Conservation (phyloP, 2,113 vertebrate species). For the Cyprinodon tularosa region DNA sequence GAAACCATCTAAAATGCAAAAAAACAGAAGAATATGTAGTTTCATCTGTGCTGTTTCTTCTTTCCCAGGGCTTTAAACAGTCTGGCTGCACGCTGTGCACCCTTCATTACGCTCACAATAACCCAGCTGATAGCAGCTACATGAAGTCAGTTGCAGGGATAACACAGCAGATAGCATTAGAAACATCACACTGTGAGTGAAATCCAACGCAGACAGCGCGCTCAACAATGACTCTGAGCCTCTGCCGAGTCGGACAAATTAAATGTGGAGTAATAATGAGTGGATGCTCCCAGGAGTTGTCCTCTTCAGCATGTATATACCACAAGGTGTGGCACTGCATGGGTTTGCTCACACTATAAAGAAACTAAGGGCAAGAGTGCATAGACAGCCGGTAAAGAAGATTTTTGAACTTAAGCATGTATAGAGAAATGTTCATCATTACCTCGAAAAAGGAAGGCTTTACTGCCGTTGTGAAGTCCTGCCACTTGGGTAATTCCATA, state of each 20-base stretch:
- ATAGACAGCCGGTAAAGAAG: conserved; percentile 26
- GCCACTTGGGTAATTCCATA: conserved; percentile 90
- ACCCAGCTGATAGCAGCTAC: conserved; percentile 18
- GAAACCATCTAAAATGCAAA: background rate
- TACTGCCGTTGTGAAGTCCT: conserved; percentile 93
- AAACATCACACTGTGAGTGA: conserved; percentile 4
- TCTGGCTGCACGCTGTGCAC: background rate
- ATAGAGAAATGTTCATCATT: conserved; percentile 46
- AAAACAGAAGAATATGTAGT: background rate
- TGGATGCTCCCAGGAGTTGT: conserved; percentile 49
- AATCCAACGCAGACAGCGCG: conserved; percentile 14
- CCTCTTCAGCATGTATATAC: conserved; percentile 36
- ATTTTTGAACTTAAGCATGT: conserved; percentile 39
- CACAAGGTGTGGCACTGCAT: conserved; percentile 55
- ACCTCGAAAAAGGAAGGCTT: conserved; percentile 95
- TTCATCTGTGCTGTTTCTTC: background rate
- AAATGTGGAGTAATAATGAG: conserved; percentile 70
- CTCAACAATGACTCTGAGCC: conserved; percentile 36
- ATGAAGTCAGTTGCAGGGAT: conserved; percentile 21
- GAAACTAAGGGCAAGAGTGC: conserved; percentile 25
- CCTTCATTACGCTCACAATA: conserved; percentile 8
- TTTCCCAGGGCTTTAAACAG: background rate
- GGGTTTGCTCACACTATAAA: conserved; percentile 40
- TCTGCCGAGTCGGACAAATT: conserved; percentile 65
- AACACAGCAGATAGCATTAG: conserved; percentile 1